phyloP scores from a whole-genome alignment of 2,797 vertebrate genomes.

The Myiotriccus ornatus region DNA sequence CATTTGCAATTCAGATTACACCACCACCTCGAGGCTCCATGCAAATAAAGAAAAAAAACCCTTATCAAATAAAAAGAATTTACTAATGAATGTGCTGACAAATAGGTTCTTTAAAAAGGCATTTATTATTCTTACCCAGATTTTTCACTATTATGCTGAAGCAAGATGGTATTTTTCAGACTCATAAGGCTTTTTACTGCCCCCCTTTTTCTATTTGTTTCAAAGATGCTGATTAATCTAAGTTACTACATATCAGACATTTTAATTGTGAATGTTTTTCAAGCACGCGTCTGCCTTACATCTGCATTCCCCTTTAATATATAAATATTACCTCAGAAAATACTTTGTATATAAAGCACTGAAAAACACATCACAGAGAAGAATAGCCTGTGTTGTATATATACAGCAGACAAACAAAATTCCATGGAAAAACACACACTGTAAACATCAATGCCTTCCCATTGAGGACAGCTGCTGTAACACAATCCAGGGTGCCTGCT shows the following conservation, averaged over 20 bases:
- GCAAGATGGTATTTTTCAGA: background rate
- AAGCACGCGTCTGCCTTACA: background rate
- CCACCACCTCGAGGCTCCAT: background rate
- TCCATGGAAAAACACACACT: constrained; percentile 66
- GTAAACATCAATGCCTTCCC: constrained; percentile 59
- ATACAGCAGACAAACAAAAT: constrained; percentile 46
- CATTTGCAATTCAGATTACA: background rate
- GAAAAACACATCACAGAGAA: constrained; percentile 5
- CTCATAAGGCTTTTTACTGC: background rate
- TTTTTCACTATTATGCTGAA: background rate
- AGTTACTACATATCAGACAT: background rate
- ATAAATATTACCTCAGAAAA: constrained; percentile 14
- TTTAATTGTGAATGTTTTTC: background rate
- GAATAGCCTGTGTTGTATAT: constrained; percentile 42
- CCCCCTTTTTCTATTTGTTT: background rate
- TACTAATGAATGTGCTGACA: background rate
- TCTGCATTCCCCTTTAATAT: background rate
- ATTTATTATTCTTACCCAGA: background rate
- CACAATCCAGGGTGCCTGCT: constrained; percentile 55
- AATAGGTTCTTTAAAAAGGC: background rate
- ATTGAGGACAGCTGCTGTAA: constrained; percentile 66
- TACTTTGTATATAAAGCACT: background rate
- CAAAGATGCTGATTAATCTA: background rate
- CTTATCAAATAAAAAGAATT: background rate
- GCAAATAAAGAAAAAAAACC: background rate